A percentile compares a stretch with the other conserved stretches of the same genome.
These are phyloP conservation scores for Cataglyphis altisquamis DNA, from an alignment of 2,888 invertebrate species.

Conservation along the genomic window DNA sequence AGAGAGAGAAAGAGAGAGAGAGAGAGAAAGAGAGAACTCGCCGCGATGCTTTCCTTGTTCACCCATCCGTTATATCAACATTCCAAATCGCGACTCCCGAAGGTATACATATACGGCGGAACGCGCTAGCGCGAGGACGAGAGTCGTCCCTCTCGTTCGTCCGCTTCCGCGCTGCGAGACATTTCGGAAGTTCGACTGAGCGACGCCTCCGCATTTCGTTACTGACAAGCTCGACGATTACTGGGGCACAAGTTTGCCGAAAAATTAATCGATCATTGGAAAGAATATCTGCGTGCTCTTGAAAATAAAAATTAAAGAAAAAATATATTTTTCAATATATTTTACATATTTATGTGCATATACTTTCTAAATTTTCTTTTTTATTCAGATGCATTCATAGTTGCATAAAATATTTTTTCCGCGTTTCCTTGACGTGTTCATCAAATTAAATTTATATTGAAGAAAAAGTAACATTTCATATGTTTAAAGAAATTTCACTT, in stretches of 20 bases:
- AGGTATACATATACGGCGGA: slow-evolving; percentile 55
- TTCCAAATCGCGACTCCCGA: slow-evolving; percentile 61
- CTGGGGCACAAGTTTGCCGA: not conserved
- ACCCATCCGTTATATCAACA: slow-evolving; percentile 71
- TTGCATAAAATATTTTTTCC: not conserved
- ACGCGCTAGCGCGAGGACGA: slow-evolving; percentile 11
- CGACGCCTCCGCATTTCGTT: slow-evolving; percentile 40
- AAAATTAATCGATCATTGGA: not conserved
- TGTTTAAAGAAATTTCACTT: not conserved
- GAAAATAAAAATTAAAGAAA: not conserved
- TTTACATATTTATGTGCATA: not conserved
- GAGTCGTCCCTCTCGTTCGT: slow-evolving; percentile 57
- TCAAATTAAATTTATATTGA: not conserved
- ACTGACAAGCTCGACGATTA: not conserved
- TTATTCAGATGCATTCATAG: not conserved
- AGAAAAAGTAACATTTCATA: not conserved
- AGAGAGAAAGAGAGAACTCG: slow-evolving; percentile 18
- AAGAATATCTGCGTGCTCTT: not conserved
- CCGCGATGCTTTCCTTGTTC: slow-evolving; percentile 71
- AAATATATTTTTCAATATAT: not conserved
- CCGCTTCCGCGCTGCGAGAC: slow-evolving; percentile 66
- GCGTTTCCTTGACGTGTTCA: not conserved
- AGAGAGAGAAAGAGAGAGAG: not conserved
- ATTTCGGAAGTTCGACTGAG: slow-evolving; percentile 66
- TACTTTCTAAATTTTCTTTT: not conserved